Evolutionary conservation across 2,113 vertebrate species (phyloP).

Genomic region (Meriones unguiculatus): DNA sequence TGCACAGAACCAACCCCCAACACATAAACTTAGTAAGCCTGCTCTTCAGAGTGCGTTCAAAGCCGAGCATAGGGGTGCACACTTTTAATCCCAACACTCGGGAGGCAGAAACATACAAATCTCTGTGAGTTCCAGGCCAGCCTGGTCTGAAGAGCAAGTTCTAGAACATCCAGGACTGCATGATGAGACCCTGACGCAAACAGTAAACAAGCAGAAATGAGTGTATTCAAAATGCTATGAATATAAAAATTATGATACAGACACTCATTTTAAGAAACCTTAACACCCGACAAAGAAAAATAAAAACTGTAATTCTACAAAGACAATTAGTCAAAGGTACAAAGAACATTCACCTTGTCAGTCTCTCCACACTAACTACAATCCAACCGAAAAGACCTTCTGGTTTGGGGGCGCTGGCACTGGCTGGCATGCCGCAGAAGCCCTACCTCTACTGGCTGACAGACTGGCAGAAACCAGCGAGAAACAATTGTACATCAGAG

Average conservation of each 20-base stretch:
- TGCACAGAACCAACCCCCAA: too few relatives aligned
- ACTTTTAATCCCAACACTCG: not conserved
- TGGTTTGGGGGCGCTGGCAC: not conserved
- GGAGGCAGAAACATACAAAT: not conserved
- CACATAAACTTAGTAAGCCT: not conserved
- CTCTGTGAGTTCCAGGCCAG: not conserved
- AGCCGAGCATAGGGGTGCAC: not conserved
- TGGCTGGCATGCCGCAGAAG: not conserved
- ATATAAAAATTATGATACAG: not conserved
- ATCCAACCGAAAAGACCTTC: not conserved
- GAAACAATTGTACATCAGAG: slow-evolving; percentile 36
- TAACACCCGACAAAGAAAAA: not conserved
- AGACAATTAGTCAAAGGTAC: not conserved
- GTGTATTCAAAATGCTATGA: not conserved
- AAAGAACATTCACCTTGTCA: not conserved
- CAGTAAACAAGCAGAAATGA: not conserved
- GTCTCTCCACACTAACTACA: not conserved
- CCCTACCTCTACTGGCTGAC: not conserved
- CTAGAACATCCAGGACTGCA: not conserved
- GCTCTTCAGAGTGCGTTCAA: not conserved
- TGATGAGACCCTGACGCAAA: not conserved
- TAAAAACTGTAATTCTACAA: not conserved
- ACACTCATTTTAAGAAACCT: not conserved
- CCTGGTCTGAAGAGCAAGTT: not conserved
- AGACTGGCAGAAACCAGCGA: slow-evolving; percentile 7